Evolutionary conservation across 2,113 vertebrate genomes (phyloP), one percentile per base, ranked within the genome.

Genomic region (Cryptomyrus ogoouensis): DNA sequence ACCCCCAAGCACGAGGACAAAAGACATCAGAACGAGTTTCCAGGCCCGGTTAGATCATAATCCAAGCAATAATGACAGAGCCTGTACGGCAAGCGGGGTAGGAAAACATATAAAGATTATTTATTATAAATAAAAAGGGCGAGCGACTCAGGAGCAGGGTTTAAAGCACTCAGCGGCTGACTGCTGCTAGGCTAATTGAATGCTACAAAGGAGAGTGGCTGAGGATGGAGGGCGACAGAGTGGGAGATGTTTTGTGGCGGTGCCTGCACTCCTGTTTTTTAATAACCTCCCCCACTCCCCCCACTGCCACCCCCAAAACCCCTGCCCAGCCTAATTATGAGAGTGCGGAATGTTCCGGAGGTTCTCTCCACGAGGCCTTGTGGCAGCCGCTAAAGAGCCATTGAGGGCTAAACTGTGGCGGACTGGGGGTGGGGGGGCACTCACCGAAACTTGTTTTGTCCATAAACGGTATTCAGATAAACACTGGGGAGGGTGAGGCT

Each of bases 311-410:
- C 62, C 62, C 62, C 62, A 31, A 95, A 96, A 94, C 95, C 95
- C 95, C 74, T 94, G 44, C 94, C 92, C 92, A 95, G 95, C 91
- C 94, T 96, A 95, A 96, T 96, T 96, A 96, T 90, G 90, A 93
- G 92, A 95, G 94, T 95, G 94, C 92, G 92, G 92, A 95, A 95
- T 96, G 95, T 95, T 95, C 94, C 92, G 94, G 92, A 95, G 93
- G 95, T 91, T 80, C 74, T 91, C 94, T 94, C 89, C 83, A 89
- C 91, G 88, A 92, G 92, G 93, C 44, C 93, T 92, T 87, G 89
- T 91, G 94, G 95, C 94, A 94, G 93, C 88, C 94, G 91, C 94
- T 95, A 94, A 95, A 95, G 95, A 94, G 94, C 91, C 93, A 94
- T 94, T 83, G 91, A 95, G 93, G 39, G 92, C 91, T 91, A 89